Base-by-base conservation (phyloP, 2,888 invertebrate species). In the Perdita meconis region DNA sequence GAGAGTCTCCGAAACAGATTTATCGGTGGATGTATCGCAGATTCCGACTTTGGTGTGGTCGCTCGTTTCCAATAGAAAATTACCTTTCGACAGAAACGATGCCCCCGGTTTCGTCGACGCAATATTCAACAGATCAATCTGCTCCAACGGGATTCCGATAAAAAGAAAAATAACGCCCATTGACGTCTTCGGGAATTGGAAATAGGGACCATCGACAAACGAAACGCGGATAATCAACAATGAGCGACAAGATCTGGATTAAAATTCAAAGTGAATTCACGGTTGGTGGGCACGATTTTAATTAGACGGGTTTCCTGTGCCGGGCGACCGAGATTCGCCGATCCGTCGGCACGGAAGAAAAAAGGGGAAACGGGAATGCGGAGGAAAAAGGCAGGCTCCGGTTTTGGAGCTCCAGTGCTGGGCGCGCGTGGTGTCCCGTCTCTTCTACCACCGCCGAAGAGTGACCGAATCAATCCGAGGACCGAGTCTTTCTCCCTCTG, bases 391-490 rank as follows among this genome's bases (percentile, higher is more conserved):
- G 6, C 2, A 30, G 30, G 30, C 30, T 30, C 6, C 6, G 30
- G 30, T 16, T 36, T 50, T 30, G 50, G 61, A 50, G 10, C 24
- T 16, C 2, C 24, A 22, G n/a, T 10, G 12, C 8, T 13, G 8
- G n/a, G 5, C 36, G 55, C 30, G 30, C n/a, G 13, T 19, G 30
- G 6, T n/a, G 36, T 12, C 22, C 26, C 0, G 10, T n/a, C n/a
- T 4, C 19, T 44, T 26, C 19, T 19, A n/a, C 8, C n/a, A n/a
- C n/a, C n/a, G 5, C 22, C 13, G 26, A 13, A 63, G 61, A 74
- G 60, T 69, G 65, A 68, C 44, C 67, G 75, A 70, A 75, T 76
- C 78, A 68, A 72, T 70, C 56, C 55, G 30, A 42, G 13, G n/a
- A n/a, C n/a, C n/a, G n/a, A n/a, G n/a, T n/a, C n/a, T n/a, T n/a